phyloP scores from a whole-genome alignment of 2,888 invertebrate species.

The Nymphalis urticae region DNA sequence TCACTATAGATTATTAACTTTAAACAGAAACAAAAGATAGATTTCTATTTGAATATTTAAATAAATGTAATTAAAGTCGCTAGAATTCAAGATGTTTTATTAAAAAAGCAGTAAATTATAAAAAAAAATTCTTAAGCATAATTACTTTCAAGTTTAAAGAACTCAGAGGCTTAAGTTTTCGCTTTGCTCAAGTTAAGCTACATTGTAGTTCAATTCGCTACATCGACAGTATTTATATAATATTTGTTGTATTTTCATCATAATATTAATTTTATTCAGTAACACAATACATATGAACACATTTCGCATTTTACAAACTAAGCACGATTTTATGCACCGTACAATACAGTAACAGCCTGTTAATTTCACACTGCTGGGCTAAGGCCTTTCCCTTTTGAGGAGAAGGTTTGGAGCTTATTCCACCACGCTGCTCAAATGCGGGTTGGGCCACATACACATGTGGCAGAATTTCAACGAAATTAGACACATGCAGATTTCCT shows the following conservation, averaged over 20 bases:
- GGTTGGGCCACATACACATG: no score
- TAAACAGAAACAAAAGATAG: background rate
- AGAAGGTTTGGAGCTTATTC: no score
- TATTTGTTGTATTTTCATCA: background rate
- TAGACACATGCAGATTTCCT: no score
- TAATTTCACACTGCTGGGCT: no score
- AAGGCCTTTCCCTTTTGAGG: no score
- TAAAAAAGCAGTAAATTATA: background rate
- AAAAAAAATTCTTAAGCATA: background rate
- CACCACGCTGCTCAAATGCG: no score
- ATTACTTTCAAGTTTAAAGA: background rate
- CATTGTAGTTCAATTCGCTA: background rate
- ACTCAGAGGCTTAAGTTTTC: background rate
- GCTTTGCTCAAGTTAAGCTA: background rate
- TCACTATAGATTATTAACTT: background rate
- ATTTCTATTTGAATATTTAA: no score
- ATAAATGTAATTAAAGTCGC: no score
- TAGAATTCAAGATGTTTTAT: background rate
- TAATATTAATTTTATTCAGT: background rate
- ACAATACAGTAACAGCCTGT: no score
- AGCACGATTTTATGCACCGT: no score
- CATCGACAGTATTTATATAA: background rate
- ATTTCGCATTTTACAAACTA: no score
- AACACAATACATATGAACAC: background rate
- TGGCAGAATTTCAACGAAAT: no score